Conservation (phyloP, 2,113 vertebrate genomes). For the Psammodynastes pulverulentus region DNA sequence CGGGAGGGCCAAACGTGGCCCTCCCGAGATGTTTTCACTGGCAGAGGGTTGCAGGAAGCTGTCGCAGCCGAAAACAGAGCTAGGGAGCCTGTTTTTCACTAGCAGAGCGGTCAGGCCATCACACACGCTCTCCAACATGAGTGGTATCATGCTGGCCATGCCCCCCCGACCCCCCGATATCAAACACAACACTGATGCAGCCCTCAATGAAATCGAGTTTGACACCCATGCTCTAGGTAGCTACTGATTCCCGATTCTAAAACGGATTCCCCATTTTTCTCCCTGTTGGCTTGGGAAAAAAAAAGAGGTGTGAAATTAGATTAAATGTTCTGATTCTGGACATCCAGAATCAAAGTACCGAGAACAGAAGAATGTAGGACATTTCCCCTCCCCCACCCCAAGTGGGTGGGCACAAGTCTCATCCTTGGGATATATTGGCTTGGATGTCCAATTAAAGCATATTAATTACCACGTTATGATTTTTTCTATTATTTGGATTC, state of each 20-base stretch:
- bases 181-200: too few relatives aligned
- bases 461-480: not conserved
- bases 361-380: not conserved
- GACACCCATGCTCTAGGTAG: not conserved
- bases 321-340: not conserved
- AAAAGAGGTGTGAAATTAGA: not conserved
- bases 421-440: not conserved
- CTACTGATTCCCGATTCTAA: not conserved
- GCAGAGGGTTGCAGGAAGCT: too few relatives aligned
- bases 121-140: too few relatives aligned
- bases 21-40: too few relatives aligned
- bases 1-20: too few relatives aligned
- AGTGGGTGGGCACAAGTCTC: conserved; percentile 40
- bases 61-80: too few relatives aligned
- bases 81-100: too few relatives aligned
- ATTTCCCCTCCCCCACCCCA: conserved; percentile 18
- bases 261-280: not conserved
- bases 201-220: too few relatives aligned
- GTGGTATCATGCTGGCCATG: too few relatives aligned
- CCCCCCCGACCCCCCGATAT: too few relatives aligned
- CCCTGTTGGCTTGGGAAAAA: not conserved
- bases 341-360: not conserved
- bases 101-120: too few relatives aligned
- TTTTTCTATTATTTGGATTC: not conserved
- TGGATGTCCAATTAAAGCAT: not conserved